Percentiles rank a stretch among this genome's conserved stretches.
Conservation (phyloP, 1,140 invertebrate genomes). For the Drosophila lowei region DNA sequence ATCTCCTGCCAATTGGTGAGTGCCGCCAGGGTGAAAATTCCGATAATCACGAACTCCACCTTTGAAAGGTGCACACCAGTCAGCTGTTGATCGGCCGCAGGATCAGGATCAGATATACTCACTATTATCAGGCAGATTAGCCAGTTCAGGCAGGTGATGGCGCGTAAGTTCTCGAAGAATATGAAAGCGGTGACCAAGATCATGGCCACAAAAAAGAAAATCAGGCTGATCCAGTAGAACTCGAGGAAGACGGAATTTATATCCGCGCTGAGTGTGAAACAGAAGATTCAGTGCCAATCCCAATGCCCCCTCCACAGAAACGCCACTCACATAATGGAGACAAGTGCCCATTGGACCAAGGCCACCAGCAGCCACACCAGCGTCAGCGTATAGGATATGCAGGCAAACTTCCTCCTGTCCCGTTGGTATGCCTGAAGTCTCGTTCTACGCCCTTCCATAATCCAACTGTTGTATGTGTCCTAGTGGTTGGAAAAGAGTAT, state of each 20-base stretch:
- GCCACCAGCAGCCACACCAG: slow-evolving; percentile 44
- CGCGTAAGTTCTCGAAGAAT: slow-evolving; percentile 52
- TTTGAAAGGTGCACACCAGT: neutral
- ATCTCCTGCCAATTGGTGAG: slow-evolving; percentile 36
- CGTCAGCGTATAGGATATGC: slow-evolving; percentile 46
- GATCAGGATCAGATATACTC: slow-evolving; percentile 17
- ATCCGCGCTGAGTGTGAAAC: slow-evolving; percentile 2
- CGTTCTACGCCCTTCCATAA: slow-evolving; percentile 46
- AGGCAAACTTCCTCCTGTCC: slow-evolving; percentile 54
- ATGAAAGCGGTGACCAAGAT: slow-evolving; percentile 40
- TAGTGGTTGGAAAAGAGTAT: too few species aligned
- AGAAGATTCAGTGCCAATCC: neutral
- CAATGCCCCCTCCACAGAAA: too few species aligned
- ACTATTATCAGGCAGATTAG: slow-evolving; percentile 48
- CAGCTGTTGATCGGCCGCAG: too few species aligned
- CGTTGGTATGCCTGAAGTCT: slow-evolving; percentile 33
- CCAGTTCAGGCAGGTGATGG: slow-evolving; percentile 45
- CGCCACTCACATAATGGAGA: slow-evolving; percentile 45
- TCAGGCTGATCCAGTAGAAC: slow-evolving; percentile 41
- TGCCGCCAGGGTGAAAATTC: slow-evolving; percentile 40
- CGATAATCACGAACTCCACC: slow-evolving; percentile 58
- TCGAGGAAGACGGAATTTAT: neutral
- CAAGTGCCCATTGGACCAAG: slow-evolving; percentile 42
- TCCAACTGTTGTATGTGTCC: neutral
- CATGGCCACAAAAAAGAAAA: slow-evolving; percentile 49